Conservation (phyloP, 2,888 invertebrate species). For the Cantharis nigra region DNA sequence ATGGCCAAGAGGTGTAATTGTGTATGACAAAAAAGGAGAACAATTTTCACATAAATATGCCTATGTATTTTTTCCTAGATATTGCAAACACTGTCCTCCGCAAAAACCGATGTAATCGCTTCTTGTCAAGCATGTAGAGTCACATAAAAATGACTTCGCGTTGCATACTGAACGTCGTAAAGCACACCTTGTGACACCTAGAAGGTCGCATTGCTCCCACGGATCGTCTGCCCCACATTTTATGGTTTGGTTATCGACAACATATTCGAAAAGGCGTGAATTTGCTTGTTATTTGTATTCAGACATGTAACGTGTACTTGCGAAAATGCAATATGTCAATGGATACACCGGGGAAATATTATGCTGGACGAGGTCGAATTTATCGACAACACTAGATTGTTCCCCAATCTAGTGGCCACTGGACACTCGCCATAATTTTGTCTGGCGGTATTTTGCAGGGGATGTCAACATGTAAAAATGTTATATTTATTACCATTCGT, state of each 20-base stretch:
- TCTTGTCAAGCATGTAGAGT: slow-evolving; percentile 48
- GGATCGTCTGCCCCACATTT: slow-evolving; percentile 49
- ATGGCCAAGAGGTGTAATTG: slow-evolving; percentile 21
- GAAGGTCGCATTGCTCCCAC: slow-evolving; percentile 49
- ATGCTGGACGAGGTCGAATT: slow-evolving; percentile 52
- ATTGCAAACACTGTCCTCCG: slow-evolving; percentile 32
- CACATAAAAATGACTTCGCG: slow-evolving; percentile 50
- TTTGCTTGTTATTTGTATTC: slow-evolving; percentile 45
- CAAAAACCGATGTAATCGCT: slow-evolving; percentile 52
- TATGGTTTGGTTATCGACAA: slow-evolving; percentile 41
- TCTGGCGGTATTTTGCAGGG: slow-evolving; percentile 38
- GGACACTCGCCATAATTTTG: slow-evolving; percentile 55
- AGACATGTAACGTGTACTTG: slow-evolving; percentile 43
- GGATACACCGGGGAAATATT: slow-evolving; percentile 55
- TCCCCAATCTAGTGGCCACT: slow-evolving; percentile 54
- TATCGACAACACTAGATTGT: slow-evolving; percentile 57
- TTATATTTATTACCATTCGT: slow-evolving; percentile 37
- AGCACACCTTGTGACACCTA: slow-evolving; percentile 47
- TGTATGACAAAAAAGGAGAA: slow-evolving; percentile 24
- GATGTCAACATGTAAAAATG: slow-evolving; percentile 42
- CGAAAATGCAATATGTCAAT: slow-evolving; percentile 54
- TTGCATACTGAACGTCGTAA: slow-evolving; percentile 47
- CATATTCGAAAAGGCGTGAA: slow-evolving; percentile 39
- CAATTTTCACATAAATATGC: slow-evolving; percentile 30
- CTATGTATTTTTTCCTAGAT: slow-evolving; percentile 13